Percentiles rank a stretch among this genome's conserved stretches.
phyloP scores from a whole-genome alignment of 2,888 invertebrate genomes.

The Lasioglossum villosulum region DNA sequence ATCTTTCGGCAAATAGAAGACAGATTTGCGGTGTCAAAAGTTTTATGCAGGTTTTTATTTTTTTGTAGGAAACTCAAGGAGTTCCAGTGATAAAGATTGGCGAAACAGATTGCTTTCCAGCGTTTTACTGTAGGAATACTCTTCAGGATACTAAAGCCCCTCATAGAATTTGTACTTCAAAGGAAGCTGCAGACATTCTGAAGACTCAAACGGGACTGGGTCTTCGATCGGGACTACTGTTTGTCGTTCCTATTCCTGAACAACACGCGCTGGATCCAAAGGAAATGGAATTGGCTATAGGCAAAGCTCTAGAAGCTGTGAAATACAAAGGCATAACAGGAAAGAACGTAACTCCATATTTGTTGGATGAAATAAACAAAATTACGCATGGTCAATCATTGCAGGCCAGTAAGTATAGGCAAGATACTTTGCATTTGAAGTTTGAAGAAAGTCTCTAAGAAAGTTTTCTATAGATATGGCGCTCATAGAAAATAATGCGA shows the following conservation, averaged over 20 bases:
- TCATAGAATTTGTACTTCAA: conserved; percentile 87
- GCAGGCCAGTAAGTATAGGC: conserved; percentile 89
- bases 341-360: conserved; percentile 96
- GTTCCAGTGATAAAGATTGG: conserved; percentile 94
- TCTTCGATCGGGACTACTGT: conserved; percentile 90
- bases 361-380: conserved; percentile 91
- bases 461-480: conserved; percentile 89
- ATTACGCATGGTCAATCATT: conserved; percentile 94
- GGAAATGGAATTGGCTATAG: conserved; percentile 89
- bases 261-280: conserved; percentile 87
- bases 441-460: neutral
- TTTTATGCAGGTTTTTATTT: neutral
- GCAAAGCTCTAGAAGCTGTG: conserved; percentile 88
- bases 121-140: conserved; percentile 95
- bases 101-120: conserved; percentile 91
- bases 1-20: neutral
- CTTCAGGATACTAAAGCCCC: conserved; percentile 88
- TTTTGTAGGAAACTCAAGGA: conserved; percentile 94
- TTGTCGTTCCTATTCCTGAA: conserved; percentile 96
- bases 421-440: neutral
- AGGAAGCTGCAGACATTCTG: conserved; percentile 91
- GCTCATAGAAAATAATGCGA: conserved; percentile 96
- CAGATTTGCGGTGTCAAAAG: neutral
- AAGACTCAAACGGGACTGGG: conserved; percentile 86
- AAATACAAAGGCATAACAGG: conserved; percentile 88